A percentile compares a stretch with the other conserved stretches of the same genome.
phyloP scores from a whole-genome alignment of 1,140 invertebrate genomes.

The Drosophila pectinifera region DNA sequence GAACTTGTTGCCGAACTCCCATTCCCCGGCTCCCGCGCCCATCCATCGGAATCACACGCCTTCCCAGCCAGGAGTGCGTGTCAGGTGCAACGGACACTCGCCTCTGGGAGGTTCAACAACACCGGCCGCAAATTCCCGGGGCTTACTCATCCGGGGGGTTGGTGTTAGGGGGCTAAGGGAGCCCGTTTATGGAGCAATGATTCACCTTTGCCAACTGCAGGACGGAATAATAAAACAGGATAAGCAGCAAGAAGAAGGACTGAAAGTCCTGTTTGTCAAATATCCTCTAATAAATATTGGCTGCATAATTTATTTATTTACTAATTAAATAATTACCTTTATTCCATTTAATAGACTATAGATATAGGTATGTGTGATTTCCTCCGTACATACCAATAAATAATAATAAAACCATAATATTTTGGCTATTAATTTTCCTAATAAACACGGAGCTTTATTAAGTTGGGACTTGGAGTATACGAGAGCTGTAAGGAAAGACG shows the following conservation, averaged over 20 bases:
- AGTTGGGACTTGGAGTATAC: not conserved
- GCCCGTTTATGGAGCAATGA: slow-evolving; percentile 4
- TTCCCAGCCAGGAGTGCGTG: not conserved
- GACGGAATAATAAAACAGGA: slow-evolving; percentile 29
- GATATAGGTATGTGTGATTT: not conserved
- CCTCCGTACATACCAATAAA: too few relatives aligned
- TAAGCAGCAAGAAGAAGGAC: not conserved
- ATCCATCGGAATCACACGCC: not conserved
- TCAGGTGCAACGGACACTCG: slow-evolving; percentile 5
- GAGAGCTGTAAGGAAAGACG: not conserved
- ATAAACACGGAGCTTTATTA: not conserved
- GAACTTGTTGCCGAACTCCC: slow-evolving; percentile 6
- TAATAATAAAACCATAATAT: not conserved
- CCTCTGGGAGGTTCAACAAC: not conserved
- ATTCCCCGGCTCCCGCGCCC: too few relatives aligned
- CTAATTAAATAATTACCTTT: too few relatives aligned
- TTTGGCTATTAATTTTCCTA: not conserved
- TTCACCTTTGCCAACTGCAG: slow-evolving; percentile 5
- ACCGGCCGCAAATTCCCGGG: not conserved
- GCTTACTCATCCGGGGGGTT: slow-evolving; percentile 3
- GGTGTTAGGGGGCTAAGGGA: not conserved
- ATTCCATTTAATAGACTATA: not conserved
- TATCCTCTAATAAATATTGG: slow-evolving; percentile 9
- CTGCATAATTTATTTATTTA: too few relatives aligned
- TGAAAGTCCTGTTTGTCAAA: not conserved